These are phyloP conservation scores for Pyrrhosoma nymphula DNA, from an alignment of 2,888 invertebrate genomes.

Conservation along the genomic window DNA sequence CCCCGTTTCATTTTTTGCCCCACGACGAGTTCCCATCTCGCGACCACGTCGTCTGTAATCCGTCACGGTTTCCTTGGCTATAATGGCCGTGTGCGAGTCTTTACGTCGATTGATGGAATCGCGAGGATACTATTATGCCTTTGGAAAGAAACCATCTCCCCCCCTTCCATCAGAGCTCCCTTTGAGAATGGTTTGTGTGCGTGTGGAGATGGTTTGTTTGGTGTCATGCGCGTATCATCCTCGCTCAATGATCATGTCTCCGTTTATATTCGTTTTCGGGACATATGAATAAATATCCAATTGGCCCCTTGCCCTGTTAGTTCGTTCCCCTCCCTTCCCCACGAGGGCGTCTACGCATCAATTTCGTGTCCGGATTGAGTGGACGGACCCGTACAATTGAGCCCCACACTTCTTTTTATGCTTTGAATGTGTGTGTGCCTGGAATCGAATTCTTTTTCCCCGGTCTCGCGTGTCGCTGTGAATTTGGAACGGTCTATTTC, in stretches of 20 bases:
- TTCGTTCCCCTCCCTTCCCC: not conserved
- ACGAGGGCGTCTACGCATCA: not conserved
- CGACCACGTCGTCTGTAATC: no score
- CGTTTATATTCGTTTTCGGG: not conserved
- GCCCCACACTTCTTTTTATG: not conserved
- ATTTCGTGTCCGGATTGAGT: not conserved
- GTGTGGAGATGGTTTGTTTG: not conserved
- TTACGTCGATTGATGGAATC: no score
- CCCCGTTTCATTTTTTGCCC: no score
- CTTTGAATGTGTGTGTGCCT: no score
- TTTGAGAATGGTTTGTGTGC: no score
- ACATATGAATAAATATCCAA: slow-evolving; percentile 5
- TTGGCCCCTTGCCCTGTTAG: not conserved
- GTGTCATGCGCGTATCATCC: not conserved
- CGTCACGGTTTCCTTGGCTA: no score
- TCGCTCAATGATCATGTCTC: not conserved
- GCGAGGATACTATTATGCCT: no score
- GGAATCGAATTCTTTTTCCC: not conserved
- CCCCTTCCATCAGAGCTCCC: no score
- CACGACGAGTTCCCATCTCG: no score
- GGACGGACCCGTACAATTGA: not conserved
- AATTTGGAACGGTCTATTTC: not conserved
- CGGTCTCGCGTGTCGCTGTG: not conserved
- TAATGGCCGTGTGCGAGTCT: no score
- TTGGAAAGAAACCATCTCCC: no score